These are phyloP conservation scores for Mus minutoides DNA, from an alignment of 2,797 vertebrate species.

Conservation along the genomic window DNA sequence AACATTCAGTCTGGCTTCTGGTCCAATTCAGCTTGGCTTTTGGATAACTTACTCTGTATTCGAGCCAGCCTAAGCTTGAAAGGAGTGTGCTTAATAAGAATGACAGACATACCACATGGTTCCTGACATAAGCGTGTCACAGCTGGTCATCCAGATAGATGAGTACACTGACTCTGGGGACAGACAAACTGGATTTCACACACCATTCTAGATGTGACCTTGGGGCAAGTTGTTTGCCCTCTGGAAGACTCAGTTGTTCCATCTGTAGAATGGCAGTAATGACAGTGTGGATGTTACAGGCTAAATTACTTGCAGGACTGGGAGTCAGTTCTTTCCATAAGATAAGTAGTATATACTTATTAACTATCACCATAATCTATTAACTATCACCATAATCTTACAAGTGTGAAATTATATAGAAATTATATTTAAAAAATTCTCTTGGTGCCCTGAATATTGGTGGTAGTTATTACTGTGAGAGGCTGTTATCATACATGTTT, in stretches of 20 bases:
- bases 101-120: background rate
- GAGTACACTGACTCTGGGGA: no score
- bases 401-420: background rate
- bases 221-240: background rate
- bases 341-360: background rate
- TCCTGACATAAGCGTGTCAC: background rate
- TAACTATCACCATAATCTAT: background rate
- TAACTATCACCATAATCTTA: background rate
- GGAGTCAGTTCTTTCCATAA: background rate
- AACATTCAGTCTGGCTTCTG: background rate
- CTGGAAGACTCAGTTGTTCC: background rate
- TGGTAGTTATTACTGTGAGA: background rate
- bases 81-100: background rate
- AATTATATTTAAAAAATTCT: background rate
- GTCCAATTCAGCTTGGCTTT: background rate
- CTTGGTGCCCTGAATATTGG: background rate
- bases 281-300: background rate
- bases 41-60: background rate
- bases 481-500: background rate
- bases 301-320: background rate
- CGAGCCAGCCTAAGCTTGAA: background rate
- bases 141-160: background rate
- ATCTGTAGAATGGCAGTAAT: background rate
- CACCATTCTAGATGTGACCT: background rate
- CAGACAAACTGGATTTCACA: background rate